Conservation (phyloP, 2,888 invertebrate species). For the Parelbella ahira region DNA sequence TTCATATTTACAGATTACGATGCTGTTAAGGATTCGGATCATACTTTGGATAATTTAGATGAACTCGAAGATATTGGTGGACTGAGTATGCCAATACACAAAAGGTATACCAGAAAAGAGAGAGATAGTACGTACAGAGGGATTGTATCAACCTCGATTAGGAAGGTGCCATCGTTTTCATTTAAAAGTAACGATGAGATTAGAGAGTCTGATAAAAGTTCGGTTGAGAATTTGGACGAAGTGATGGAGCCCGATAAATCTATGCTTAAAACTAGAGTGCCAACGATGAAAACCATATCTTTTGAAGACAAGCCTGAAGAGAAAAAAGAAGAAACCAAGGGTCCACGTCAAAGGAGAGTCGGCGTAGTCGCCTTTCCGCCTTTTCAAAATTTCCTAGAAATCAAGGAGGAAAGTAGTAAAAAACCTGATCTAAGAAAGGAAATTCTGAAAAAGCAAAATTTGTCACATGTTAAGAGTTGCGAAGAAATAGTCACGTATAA, state of each 20-base stretch:
- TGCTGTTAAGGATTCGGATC: conserved; percentile 1
- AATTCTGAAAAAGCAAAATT: conserved; percentile 47
- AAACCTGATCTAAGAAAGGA: conserved; percentile 50
- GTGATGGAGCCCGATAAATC: background rate
- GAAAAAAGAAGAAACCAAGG: conserved; percentile 23
- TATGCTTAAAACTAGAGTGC: conserved; percentile 15
- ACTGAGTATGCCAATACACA: background rate
- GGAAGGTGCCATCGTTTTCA: conserved; percentile 5
- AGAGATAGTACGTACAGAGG: background rate
- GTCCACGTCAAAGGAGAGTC: conserved; percentile 43
- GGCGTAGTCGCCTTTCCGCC: conserved; percentile 43
- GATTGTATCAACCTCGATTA: background rate
- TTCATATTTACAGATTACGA: conserved; percentile 3
- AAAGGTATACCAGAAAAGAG: background rate
- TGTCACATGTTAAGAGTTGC: conserved; percentile 48
- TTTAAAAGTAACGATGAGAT: background rate
- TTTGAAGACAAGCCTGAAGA: conserved; percentile 30
- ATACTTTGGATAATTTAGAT: conserved; percentile 1
- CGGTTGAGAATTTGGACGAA: conserved; percentile 6
- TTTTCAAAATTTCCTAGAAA: conserved; percentile 27
- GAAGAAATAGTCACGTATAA: conserved; percentile 42
- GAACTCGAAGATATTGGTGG: conserved; percentile 5
- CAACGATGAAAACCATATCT: conserved; percentile 46
- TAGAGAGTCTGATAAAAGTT: conserved; percentile 1
- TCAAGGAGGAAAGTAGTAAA: conserved; percentile 27